Conservation (phyloP, 2,888 invertebrate genomes). For the Amiota mariae region DNA sequence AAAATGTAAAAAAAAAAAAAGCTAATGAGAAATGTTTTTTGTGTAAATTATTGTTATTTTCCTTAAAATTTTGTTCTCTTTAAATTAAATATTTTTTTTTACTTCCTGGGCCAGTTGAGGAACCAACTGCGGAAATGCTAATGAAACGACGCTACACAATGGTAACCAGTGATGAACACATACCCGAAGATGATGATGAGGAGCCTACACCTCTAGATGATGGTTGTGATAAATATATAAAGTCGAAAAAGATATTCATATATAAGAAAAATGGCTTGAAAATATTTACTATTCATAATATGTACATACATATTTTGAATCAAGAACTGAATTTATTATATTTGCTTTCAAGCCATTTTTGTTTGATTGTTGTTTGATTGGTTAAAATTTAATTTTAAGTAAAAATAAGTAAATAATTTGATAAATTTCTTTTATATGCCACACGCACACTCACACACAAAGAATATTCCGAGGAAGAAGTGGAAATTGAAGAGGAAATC, state of each 20-base stretch:
- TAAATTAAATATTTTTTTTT: conserved; percentile 31
- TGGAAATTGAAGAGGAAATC: conserved; percentile 67
- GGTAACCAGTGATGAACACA: conserved; percentile 65
- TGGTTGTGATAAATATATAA: conserved; percentile 55
- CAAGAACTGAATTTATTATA: no score
- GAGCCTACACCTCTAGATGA: conserved; percentile 67
- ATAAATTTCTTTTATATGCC: conserved; percentile 9
- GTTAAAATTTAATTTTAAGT: neutral
- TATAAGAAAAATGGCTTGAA: conserved; percentile 13
- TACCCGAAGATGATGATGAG: conserved; percentile 62
- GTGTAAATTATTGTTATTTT: neutral
- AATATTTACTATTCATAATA: no score
- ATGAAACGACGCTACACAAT: conserved; percentile 72
- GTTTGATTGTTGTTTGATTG: neutral
- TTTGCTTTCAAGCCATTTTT: conserved; percentile 17
- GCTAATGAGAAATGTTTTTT: neutral
- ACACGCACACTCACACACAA: conserved; percentile 50
- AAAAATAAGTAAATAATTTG: conserved; percentile 25
- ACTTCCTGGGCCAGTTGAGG: conserved; percentile 39
- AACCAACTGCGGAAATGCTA: conserved; percentile 49
- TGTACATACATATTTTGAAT: no score
- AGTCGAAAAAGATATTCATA: neutral
- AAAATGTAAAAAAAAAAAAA: conserved; percentile 5
- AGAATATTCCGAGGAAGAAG: conserved; percentile 69
- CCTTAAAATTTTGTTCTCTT: neutral